These are phyloP conservation scores for Propithecus perrieri DNA, from an alignment of 2,797 vertebrate genomes.

Conservation along the genomic window DNA sequence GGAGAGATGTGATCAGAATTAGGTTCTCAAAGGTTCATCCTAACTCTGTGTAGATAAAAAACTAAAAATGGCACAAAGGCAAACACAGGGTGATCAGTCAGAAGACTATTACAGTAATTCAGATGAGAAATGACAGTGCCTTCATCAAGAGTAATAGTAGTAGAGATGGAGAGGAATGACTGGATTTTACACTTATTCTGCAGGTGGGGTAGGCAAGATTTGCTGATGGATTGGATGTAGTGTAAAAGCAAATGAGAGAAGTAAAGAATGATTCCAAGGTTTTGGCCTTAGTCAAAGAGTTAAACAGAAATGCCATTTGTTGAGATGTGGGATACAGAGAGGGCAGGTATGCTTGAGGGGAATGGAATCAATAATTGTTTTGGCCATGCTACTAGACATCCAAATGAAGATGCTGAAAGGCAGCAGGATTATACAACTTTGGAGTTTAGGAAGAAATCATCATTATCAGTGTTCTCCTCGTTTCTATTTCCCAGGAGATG, in stretches of 20 bases:
- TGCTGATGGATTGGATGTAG: neutral
- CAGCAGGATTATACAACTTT: neutral
- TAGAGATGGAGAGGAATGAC: neutral
- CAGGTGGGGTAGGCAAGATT: neutral
- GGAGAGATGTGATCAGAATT: neutral
- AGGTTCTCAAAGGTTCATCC: neutral
- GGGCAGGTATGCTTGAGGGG: neutral
- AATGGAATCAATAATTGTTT: neutral
- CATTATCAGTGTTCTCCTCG: neutral
- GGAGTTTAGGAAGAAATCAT: neutral
- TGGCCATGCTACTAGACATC: neutral
- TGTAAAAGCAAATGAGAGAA: neutral
- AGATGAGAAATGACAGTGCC: neutral
- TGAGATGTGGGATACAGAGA: neutral
- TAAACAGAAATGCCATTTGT: constrained; percentile 5
- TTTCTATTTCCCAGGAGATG: neutral
- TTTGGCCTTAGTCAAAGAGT: neutral
- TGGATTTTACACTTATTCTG: neutral
- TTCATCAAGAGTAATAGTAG: neutral
- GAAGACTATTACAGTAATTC: neutral
- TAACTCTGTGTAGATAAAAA: neutral
- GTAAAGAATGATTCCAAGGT: neutral
- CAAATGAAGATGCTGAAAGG: neutral
- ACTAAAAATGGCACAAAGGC: neutral
- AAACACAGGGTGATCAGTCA: neutral